Percentiles rank a stretch among this genome's conserved stretches.
These are phyloP conservation scores for Helostoma temminkii DNA, from an alignment of 2,797 vertebrate genomes.

Conservation along the genomic window DNA sequence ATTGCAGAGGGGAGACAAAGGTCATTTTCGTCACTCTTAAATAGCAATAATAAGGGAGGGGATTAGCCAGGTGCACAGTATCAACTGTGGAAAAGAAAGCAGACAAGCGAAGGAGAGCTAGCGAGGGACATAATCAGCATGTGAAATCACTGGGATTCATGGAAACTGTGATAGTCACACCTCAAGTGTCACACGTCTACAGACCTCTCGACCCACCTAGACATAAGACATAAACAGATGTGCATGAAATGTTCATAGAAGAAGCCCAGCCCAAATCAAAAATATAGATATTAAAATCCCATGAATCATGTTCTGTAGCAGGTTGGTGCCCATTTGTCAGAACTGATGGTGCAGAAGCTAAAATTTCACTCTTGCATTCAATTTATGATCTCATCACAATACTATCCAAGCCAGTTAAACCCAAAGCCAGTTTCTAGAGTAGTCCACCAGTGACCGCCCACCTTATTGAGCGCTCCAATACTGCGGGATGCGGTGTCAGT, in stretches of 20 bases:
- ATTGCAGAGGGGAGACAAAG: slow-evolving; percentile 63
- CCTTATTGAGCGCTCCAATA: slow-evolving; percentile 97
- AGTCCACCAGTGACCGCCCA: slow-evolving; percentile 57
- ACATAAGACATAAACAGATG: slow-evolving; percentile 69
- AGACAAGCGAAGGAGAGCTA: slow-evolving; percentile 56
- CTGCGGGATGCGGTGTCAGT: slow-evolving; percentile 96
- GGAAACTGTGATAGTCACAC: slow-evolving; percentile 67
- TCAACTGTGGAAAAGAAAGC: slow-evolving; percentile 56
- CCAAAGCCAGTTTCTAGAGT: slow-evolving; percentile 31
- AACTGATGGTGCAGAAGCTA: neutral
- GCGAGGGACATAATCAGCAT: slow-evolving; percentile 44
- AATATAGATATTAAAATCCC: slow-evolving; percentile 17
- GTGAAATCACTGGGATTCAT: slow-evolving; percentile 52
- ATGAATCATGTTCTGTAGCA: slow-evolving; percentile 13
- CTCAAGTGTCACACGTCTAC: slow-evolving; percentile 69
- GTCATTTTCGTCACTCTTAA: slow-evolving; percentile 71
- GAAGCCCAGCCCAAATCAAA: slow-evolving; percentile 43
- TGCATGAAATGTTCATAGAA: slow-evolving; percentile 52
- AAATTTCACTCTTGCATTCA: slow-evolving; percentile 2
- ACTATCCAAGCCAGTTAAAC: slow-evolving; percentile 27
- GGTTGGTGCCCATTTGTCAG: neutral
- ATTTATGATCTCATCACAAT: slow-evolving; percentile 19
- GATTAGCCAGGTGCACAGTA: slow-evolving; percentile 66
- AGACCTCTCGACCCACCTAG: slow-evolving; percentile 74
- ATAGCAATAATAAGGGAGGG: slow-evolving; percentile 58